These are phyloP conservation scores for Musca domestica DNA, from an alignment of 1,140 invertebrate species.

Conservation along the genomic window DNA sequence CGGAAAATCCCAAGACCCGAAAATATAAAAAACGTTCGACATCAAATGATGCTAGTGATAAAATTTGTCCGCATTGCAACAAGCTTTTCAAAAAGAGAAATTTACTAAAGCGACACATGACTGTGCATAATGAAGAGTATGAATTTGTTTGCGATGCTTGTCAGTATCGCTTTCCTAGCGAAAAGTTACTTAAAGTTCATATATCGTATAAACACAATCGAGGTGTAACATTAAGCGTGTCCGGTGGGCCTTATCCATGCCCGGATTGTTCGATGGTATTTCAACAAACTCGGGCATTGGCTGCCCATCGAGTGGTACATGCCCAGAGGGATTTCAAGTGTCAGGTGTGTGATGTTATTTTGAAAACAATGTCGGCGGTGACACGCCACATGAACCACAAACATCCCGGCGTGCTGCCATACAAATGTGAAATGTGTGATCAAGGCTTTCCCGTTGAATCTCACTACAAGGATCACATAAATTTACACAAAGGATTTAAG, in stretches of 20 bases:
- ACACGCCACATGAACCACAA: constrained; percentile 3
- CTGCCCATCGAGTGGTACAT: constrained; percentile 27
- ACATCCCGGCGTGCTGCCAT: background rate
- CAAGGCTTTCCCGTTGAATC: constrained; percentile 6
- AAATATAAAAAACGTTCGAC: background rate
- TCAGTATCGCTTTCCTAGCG: constrained; percentile 59
- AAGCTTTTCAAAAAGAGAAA: constrained; percentile 32
- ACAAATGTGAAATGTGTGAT: constrained; percentile 17
- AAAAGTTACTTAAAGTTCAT: constrained; percentile 33
- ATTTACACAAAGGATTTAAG: constrained; percentile 21
- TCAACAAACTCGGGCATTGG: constrained; percentile 36
- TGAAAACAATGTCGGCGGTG: background rate
- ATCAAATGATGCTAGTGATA: too few relatives aligned
- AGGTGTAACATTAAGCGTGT: constrained; percentile 1
- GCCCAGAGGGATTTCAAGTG: constrained; percentile 52
- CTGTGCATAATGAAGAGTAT: constrained; percentile 60
- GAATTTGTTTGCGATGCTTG: constrained; percentile 59
- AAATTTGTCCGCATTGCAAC: constrained; percentile 28
- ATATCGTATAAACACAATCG: background rate
- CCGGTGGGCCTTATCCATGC: constrained; percentile 28
- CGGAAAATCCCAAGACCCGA: too few relatives aligned
- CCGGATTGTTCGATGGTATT: constrained; percentile 33
- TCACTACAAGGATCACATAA: constrained; percentile 16
- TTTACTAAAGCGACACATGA: constrained; percentile 54
- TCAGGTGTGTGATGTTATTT: constrained; percentile 53